These are phyloP conservation scores for Nebria salina DNA, from an alignment of 2,888 invertebrate species.

Conservation along the genomic window DNA sequence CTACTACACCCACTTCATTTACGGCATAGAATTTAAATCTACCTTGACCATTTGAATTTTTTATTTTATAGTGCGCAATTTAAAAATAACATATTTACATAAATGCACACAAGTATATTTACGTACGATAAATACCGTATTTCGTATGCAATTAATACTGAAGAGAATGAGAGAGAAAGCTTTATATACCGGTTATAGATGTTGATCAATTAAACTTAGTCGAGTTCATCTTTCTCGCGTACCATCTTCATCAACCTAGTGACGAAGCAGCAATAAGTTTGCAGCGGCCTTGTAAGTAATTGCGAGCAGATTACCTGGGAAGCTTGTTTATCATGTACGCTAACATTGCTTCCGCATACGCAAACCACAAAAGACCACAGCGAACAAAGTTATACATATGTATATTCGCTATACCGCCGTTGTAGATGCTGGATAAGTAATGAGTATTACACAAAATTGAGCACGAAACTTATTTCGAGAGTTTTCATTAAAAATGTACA, in stretches of 20 bases:
- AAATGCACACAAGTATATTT: too few relatives aligned
- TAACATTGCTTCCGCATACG: constrained; percentile 37
- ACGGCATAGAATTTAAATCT: not conserved
- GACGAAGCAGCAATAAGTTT: constrained; percentile 7
- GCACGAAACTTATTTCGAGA: constrained; percentile 1
- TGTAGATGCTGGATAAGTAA: not conserved
- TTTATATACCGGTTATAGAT: constrained; percentile 37
- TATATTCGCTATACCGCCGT: not conserved
- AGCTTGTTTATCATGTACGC: constrained; percentile 39
- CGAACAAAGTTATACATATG: not conserved
- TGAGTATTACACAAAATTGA: constrained; percentile 2
- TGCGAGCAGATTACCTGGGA: constrained; percentile 39
- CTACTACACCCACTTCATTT: not conserved
- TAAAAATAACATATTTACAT: too few relatives aligned
- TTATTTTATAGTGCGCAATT: not conserved
- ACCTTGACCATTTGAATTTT: not conserved
- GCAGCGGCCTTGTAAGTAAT: constrained; percentile 34
- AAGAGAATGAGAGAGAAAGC: constrained; percentile 4
- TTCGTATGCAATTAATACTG: constrained; percentile 31
- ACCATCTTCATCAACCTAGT: not conserved
- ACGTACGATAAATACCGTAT: not conserved
- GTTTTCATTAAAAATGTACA: not conserved
- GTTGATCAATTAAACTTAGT: constrained; percentile 35
- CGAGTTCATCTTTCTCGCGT: not conserved
- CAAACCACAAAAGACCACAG: not conserved